Evolutionary conservation across 2,888 invertebrate genomes (phyloP).

Genomic region (Microctonus brassicae): DNA sequence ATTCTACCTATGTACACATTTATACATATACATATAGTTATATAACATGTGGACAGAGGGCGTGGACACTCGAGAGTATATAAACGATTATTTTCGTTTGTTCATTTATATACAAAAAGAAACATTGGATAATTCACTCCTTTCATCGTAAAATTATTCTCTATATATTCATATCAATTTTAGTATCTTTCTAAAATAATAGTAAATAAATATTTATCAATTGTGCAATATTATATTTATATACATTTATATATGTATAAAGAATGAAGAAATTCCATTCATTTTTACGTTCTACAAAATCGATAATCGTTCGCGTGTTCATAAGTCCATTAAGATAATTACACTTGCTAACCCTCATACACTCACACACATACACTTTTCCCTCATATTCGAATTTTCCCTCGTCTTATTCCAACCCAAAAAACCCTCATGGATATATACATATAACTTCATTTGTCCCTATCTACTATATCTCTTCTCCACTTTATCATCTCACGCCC

Average conservation of each 20-base stretch:
- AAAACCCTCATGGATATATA: not conserved
- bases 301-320: conserved; percentile 60
- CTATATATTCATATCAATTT: not conserved
- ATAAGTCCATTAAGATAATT: conserved; percentile 68
- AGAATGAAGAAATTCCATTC: not conserved
- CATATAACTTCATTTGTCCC: not conserved
- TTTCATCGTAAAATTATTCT: not conserved
- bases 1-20: conserved; percentile 35
- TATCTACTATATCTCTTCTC: not conserved
- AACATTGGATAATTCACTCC: not conserved
- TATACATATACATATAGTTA: not conserved
- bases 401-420: conserved; percentile 26
- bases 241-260: no score
- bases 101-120: not conserved
- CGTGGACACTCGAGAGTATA: conserved; percentile 3
- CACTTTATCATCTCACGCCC: conserved; percentile 23
- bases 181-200: not conserved
- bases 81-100: not conserved
- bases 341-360: conserved; percentile 46
- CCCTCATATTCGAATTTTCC: conserved; percentile 36
- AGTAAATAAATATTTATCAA: not conserved
- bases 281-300: conserved; percentile 37
- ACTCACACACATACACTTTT: not conserved
- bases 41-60: not conserved
- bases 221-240: no score